A percentile compares a stretch with the other conserved stretches of the same genome.
Evolutionary conservation across 92 coral and sea anemone species (phyloP).

Genomic region (Actinernus sp.): DNA sequence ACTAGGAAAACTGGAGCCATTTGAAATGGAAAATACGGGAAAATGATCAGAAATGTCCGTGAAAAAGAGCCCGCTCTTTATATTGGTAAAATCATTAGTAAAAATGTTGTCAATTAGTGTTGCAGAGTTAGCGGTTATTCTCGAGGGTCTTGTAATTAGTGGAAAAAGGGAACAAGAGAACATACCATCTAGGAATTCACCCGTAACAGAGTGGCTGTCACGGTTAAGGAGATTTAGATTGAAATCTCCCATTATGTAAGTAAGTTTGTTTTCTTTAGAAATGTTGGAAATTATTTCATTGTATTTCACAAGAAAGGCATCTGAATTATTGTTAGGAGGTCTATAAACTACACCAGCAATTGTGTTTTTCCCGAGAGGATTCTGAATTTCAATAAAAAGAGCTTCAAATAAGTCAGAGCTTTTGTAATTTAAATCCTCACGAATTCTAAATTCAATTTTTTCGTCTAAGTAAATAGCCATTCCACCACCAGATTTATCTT

Average conservation of each 20-base stretch:
- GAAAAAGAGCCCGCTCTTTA: conserved; percentile 30
- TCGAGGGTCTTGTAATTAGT: conserved; percentile 55
- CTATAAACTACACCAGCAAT: conserved; percentile 18
- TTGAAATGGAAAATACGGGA: conserved; percentile 45
- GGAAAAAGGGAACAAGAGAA: conserved; percentile 47
- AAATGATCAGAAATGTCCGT: conserved; percentile 64
- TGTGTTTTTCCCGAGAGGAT: conserved; percentile 6
- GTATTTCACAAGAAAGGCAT: background rate
- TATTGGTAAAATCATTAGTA: conserved; percentile 18
- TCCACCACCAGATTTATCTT: conserved; percentile 33
- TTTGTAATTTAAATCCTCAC: conserved; percentile 7
- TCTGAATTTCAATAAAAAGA: conserved; percentile 35
- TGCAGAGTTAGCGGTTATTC: conserved; percentile 65
- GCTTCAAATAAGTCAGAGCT: conserved; percentile 21
- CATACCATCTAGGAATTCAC: conserved; percentile 60
- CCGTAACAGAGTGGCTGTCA: conserved; percentile 37
- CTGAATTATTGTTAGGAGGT: conserved; percentile 10
- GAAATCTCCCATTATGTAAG: conserved; percentile 15
- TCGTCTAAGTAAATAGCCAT: conserved; percentile 11
- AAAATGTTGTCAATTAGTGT: conserved; percentile 67
- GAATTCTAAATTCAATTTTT: background rate
- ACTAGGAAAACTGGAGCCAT: conserved; percentile 3
- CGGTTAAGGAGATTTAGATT: conserved; percentile 22
- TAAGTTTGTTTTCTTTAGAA: background rate
- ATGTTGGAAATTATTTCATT: background rate